Conservation (phyloP, 2,888 invertebrate species). For the Biston betularia region DNA sequence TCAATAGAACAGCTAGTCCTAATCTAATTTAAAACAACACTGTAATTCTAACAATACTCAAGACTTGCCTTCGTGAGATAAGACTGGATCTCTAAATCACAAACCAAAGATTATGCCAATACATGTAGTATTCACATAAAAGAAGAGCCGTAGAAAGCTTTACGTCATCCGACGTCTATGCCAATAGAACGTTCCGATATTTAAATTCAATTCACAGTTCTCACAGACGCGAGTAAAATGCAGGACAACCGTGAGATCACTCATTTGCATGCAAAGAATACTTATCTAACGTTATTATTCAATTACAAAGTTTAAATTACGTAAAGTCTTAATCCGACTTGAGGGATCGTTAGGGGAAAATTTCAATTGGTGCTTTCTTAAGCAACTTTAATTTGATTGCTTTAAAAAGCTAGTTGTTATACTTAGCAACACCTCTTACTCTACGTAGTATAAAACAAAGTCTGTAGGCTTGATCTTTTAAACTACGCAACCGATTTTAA, state of each 20-base stretch:
- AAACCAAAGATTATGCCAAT: constrained; percentile 9
- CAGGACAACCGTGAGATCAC: constrained; percentile 40
- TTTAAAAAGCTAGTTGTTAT: too few species aligned
- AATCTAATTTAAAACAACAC: too few species aligned
- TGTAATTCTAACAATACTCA: too few species aligned
- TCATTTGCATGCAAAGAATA: constrained; percentile 40
- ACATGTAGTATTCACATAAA: neutral
- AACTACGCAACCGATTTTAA: too few species aligned
- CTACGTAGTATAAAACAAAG: too few species aligned
- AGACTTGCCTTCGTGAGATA: neutral
- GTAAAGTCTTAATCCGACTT: constrained; percentile 15
- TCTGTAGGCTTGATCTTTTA: too few species aligned
- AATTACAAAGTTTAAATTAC: constrained; percentile 27
- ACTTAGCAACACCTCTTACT: too few species aligned
- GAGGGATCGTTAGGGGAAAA: neutral
- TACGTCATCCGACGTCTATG: constrained; percentile 3
- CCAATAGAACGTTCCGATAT: constrained; percentile 28
- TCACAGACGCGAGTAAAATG: constrained; percentile 29
- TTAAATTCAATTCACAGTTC: constrained; percentile 33
- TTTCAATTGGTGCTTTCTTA: neutral
- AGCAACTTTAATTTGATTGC: too few species aligned
- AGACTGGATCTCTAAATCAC: neutral
- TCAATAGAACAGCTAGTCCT: too few species aligned
- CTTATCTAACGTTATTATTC: constrained; percentile 35
- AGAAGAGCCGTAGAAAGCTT: constrained; percentile 1